Percentiles rank a stretch among this genome's conserved stretches.
Conservation (phyloP, 1,140 invertebrate genomes). For the Panonychus citri region DNA sequence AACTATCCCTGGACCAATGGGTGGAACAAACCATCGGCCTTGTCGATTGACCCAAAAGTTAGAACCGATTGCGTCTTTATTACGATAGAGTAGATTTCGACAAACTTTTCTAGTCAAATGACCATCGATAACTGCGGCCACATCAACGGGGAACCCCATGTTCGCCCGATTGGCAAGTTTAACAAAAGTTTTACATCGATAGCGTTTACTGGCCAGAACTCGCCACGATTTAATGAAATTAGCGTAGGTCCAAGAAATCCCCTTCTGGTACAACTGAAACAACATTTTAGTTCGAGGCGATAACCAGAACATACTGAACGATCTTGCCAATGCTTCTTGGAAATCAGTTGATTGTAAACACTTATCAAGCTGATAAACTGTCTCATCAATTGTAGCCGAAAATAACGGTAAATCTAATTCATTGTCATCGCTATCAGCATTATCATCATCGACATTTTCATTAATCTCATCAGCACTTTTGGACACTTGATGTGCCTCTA, state of each 20-base stretch:
- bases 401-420: background rate
- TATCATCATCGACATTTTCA: background rate
- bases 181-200: background rate
- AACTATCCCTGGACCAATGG: background rate
- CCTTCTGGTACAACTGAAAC: background rate
- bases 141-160: background rate
- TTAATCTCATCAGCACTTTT: background rate
- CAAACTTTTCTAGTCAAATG: background rate
- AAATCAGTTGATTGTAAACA: background rate
- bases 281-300: background rate
- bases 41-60: background rate
- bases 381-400: background rate
- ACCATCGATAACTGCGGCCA: background rate
- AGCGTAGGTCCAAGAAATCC: background rate
- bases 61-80: background rate
- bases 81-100: background rate
- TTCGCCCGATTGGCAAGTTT: background rate
- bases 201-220: background rate
- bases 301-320: background rate
- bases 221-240: background rate
- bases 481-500: background rate
- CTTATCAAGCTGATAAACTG: background rate
- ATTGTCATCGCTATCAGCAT: background rate
- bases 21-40: background rate
- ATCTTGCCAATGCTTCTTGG: background rate